phyloP scores from a whole-genome alignment of 2,113 vertebrate genomes.

The Zosterops japonicus region DNA sequence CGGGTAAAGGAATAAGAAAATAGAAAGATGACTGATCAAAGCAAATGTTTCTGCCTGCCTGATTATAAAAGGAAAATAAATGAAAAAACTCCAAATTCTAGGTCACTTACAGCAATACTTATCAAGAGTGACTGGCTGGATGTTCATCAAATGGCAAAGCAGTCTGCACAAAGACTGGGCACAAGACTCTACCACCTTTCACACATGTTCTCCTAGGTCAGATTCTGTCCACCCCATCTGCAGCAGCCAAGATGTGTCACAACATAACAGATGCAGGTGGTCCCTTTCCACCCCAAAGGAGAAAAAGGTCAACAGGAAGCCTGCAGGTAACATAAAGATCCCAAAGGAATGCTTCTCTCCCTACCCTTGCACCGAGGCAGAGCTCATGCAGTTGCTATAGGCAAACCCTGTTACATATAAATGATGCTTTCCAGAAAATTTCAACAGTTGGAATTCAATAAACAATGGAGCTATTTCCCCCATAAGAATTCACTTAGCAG shows the following conservation, averaged over 20 bases:
- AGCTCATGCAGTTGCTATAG: not conserved
- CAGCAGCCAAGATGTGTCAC: not conserved
- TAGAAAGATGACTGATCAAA: conserved; percentile 58
- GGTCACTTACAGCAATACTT: not conserved
- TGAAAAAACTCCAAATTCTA: not conserved
- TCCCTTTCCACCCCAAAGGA: not conserved
- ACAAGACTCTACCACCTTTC: not conserved
- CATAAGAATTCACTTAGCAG: not conserved
- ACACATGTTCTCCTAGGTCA: not conserved
- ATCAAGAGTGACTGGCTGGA: not conserved
- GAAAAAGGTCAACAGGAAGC: not conserved
- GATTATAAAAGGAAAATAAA: conserved; percentile 22
- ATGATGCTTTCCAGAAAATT: not conserved
- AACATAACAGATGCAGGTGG: not conserved
- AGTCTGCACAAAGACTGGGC: not conserved
- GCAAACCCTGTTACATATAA: not conserved
- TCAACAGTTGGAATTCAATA: not conserved
- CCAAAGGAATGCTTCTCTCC: not conserved
- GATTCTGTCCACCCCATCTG: not conserved
- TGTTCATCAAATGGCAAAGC: not conserved
- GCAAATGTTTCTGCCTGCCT: conserved; percentile 39
- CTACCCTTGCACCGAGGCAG: not conserved
- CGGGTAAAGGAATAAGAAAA: conserved; percentile 48
- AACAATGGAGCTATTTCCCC: not conserved
- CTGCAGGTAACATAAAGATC: not conserved